A percentile compares a stretch with the other conserved stretches of the same genome.
Evolutionary conservation across 2,888 invertebrate species (phyloP).

Genomic region (Conistra vaccinii): DNA sequence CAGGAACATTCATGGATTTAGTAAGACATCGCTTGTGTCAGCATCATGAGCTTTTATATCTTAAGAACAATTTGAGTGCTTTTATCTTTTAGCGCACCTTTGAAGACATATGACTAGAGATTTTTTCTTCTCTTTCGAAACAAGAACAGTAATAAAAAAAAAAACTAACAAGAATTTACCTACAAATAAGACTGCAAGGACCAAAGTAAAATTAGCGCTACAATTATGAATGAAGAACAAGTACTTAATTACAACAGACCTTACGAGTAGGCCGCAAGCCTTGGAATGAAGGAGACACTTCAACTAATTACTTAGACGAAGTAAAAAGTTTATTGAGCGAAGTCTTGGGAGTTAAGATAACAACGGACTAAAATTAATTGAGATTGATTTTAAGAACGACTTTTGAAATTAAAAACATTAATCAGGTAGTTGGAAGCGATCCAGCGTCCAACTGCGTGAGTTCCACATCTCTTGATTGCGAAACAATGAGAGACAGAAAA

Average conservation of each 20-base stretch:
- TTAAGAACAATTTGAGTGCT: not conserved
- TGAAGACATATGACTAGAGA: not conserved
- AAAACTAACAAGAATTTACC: not conserved
- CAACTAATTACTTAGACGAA: slow-evolving; percentile 41
- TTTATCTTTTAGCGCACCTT: not conserved
- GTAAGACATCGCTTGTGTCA: not conserved
- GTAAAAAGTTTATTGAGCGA: slow-evolving; percentile 29
- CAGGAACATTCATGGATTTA: not conserved
- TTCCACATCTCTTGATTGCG: slow-evolving; percentile 34
- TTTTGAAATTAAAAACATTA: slow-evolving; percentile 35
- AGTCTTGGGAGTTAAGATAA: slow-evolving; percentile 17
- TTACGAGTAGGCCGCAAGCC: slow-evolving; percentile 10
- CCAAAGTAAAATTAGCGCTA: not conserved
- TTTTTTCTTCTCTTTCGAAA: not conserved
- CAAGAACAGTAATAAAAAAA: not conserved
- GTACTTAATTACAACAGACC: slow-evolving; percentile 13
- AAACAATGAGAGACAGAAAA: slow-evolving; percentile 39
- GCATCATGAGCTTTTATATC: not conserved
- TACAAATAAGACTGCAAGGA: slow-evolving; percentile 5
- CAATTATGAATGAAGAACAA: slow-evolving; percentile 16
- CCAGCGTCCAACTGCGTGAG: slow-evolving; percentile 23
- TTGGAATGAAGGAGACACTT: slow-evolving; percentile 34
- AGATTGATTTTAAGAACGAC: slow-evolving; percentile 20
- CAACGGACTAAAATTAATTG: slow-evolving; percentile 28
- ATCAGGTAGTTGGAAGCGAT: slow-evolving; percentile 36